phyloP scores from a whole-genome alignment of 2,797 vertebrate species.

The Alexandromys oeconomus region DNA sequence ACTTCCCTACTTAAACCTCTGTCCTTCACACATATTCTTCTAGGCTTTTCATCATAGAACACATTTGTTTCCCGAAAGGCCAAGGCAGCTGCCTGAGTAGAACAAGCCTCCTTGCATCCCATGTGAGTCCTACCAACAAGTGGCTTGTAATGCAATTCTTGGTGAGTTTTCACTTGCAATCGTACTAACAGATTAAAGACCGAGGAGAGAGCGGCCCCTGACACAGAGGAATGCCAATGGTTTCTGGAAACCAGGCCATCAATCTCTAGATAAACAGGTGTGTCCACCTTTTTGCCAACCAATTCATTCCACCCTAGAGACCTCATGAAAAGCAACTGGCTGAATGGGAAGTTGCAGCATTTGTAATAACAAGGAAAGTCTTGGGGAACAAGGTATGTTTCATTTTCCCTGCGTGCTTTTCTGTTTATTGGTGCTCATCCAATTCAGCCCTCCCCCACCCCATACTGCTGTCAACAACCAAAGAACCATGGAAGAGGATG shows the following conservation, averaged over 20 bases:
- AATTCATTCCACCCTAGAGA: constrained; percentile 57
- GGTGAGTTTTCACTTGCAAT: constrained; percentile 76
- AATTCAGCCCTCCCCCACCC: background rate
- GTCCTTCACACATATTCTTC: background rate
- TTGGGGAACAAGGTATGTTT: background rate
- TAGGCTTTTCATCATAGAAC: constrained; percentile 48
- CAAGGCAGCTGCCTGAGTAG: constrained; percentile 22
- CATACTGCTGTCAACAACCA: background rate
- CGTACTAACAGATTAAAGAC: constrained; percentile 75
- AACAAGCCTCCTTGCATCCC: constrained; percentile 1
- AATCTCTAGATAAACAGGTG: constrained; percentile 60
- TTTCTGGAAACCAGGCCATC: constrained; percentile 46
- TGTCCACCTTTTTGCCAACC: constrained; percentile 34
- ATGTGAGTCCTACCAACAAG: constrained; percentile 37
- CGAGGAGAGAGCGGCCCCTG: constrained; percentile 38
- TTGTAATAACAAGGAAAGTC: constrained; percentile 42
- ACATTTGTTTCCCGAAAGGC: constrained; percentile 51
- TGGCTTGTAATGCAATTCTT: constrained; percentile 60
- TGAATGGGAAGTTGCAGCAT: background rate
- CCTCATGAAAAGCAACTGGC: background rate
- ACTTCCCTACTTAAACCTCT: background rate
- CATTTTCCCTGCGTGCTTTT: background rate
- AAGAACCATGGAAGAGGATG: background rate
- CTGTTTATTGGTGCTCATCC: constrained; percentile 32
- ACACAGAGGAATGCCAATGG: constrained; percentile 43